phyloP scores from a whole-genome alignment of 2,113 vertebrate species.

The Thalassoma bifasciatum region DNA sequence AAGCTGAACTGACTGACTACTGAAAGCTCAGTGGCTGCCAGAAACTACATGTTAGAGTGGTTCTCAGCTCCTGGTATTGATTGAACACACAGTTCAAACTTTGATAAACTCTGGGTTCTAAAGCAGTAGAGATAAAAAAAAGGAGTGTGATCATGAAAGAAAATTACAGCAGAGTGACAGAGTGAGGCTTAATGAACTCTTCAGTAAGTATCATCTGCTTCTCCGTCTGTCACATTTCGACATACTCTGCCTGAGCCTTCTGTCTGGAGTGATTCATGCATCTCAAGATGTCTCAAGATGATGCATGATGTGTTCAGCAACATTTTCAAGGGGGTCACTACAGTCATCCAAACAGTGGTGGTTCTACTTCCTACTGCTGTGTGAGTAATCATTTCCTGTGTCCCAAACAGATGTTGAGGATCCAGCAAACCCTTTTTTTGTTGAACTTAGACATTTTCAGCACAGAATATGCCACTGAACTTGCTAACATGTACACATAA shows the following conservation, averaged over 20 bases:
- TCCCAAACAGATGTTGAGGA: slow-evolving; percentile 11
- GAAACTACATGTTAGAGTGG: slow-evolving; percentile 12
- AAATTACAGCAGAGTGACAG: too few relatives aligned
- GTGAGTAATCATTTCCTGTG: slow-evolving; percentile 72
- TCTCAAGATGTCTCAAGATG: slow-evolving; percentile 39
- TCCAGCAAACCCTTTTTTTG: background rate
- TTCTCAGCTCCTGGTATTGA: slow-evolving; percentile 11
- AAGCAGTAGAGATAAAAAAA: background rate
- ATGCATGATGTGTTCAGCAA: slow-evolving; percentile 26
- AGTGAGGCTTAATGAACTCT: background rate
- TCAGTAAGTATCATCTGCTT: background rate
- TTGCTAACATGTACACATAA: slow-evolving; percentile 26
- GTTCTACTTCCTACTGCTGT: slow-evolving; percentile 20
- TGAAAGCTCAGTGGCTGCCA: slow-evolving; percentile 30
- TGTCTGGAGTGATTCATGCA: slow-evolving; percentile 57
- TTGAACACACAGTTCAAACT: slow-evolving; percentile 26
- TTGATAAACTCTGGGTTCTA: background rate
- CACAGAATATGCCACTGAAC: slow-evolving; percentile 12
- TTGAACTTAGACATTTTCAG: slow-evolving; percentile 3
- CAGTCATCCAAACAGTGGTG: slow-evolving; percentile 40
- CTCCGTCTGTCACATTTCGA: slow-evolving; percentile 13
- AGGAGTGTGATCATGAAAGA: background rate
- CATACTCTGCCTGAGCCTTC: background rate
- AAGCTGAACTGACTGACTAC: slow-evolving; percentile 5
- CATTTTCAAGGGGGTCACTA: slow-evolving; percentile 7